A percentile compares a stretch with the other conserved stretches of the same genome.
Conservation (phyloP, 1,140 invertebrate species). For the Orius insidiosus region DNA sequence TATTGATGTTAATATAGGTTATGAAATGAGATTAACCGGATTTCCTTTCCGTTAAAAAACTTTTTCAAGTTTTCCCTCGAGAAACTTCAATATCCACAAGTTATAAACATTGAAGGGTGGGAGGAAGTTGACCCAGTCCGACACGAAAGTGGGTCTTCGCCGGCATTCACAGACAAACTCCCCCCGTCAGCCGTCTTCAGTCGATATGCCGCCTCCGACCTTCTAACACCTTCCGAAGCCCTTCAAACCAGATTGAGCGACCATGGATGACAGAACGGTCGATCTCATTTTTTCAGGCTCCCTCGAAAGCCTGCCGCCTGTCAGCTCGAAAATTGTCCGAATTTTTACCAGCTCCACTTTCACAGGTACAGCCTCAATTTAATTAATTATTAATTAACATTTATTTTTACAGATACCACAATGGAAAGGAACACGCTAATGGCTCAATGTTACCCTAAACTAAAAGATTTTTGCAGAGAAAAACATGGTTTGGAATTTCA, state of each 20-base stretch:
- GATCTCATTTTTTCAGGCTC: slow-evolving; percentile 82
- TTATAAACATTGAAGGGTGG: too few relatives aligned
- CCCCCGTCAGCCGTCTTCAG: too few relatives aligned
- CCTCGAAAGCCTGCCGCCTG: slow-evolving; percentile 73
- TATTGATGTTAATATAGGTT: too few relatives aligned
- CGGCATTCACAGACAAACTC: too few relatives aligned
- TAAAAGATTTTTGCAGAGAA: slow-evolving; percentile 94
- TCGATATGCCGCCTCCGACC: background rate
- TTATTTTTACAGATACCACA: slow-evolving; percentile 65
- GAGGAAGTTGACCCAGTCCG: too few relatives aligned
- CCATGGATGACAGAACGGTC: slow-evolving; percentile 76
- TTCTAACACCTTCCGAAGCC: background rate
- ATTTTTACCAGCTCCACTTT: slow-evolving; percentile 99
- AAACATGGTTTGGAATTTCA: slow-evolving; percentile 98
- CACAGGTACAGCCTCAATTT: slow-evolving; percentile 56
- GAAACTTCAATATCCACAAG: too few relatives aligned
- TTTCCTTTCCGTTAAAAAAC: too few relatives aligned
- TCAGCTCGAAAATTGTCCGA: slow-evolving; percentile 93
- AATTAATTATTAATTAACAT: background rate
- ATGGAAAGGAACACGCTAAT: slow-evolving; percentile 95
- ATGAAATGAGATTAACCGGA: too few relatives aligned
- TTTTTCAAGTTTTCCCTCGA: too few relatives aligned
- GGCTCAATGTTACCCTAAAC: slow-evolving; percentile 92
- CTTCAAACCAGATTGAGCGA: background rate
- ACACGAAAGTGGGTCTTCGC: too few relatives aligned